Evolutionary conservation across 2,797 vertebrate species (phyloP), one percentile per base, ranked within the genome.

Genomic region (Loriculus beryllinus): DNA sequence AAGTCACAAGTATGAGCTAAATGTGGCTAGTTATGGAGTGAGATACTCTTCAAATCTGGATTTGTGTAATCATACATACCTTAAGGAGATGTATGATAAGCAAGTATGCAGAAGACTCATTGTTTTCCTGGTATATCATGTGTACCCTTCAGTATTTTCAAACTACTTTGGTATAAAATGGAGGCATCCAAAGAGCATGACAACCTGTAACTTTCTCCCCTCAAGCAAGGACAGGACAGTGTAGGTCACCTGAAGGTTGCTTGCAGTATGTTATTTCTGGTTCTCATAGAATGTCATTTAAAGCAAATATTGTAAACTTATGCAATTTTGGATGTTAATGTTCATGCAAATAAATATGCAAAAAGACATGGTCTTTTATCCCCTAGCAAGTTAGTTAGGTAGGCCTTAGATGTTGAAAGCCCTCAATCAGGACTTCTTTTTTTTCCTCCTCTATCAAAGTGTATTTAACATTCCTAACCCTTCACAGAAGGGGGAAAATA

Each of bases 321-420:
- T 60, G 71, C 29, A 31, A 74, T 82, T 81, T 77, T 77, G 21
- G 19, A 75, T 89, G 63, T 49, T 72, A 69, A 33, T 37, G 70
- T 90, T 93, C 92, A 96, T 96, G 91, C 91, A 97, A 96, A 96
- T 94, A 62, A 74, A 51, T 60, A 93, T 90, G 90, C 72, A 95
- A 94, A 92, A 49, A 92, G 35, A 9, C 7, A 57, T 37, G 18
- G 43, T 47, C 57, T 91, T 77, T 79, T 77, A 63, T 78, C 8
- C 43, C 23, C 65, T 48, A 54, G 47, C 64, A 82, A 74, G 26
- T 42, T 42, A 76, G 48, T 62, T 40, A 68, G 21, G 42, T 20
- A 81, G 35, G 18, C 31, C 28, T 90, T 59, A 86, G 69, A 62
- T 14, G 16, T 5, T 88, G 35, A 48, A 89, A 88, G 17, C n/a